Evolutionary conservation across 2,797 vertebrate genomes (phyloP).

Genomic region (Phalloptychus januarius): DNA sequence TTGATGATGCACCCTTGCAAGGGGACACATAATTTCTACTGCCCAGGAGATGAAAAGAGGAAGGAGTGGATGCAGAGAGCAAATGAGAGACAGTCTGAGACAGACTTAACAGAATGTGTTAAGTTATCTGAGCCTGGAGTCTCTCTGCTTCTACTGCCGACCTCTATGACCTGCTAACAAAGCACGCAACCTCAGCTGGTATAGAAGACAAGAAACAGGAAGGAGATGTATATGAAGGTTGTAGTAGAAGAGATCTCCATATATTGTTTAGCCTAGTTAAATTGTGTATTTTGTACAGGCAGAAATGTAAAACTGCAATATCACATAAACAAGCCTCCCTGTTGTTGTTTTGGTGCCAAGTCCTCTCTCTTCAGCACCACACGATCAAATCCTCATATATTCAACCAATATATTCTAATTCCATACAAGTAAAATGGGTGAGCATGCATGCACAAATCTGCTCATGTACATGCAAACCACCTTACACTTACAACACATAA

Average conservation of each 20-base stretch:
- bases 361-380: slow-evolving; percentile 51
- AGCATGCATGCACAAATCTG: slow-evolving; percentile 43
- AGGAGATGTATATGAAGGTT: slow-evolving; percentile 43
- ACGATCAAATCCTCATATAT: slow-evolving; percentile 60
- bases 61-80: slow-evolving; percentile 61
- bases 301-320: slow-evolving; percentile 19
- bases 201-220: slow-evolving; percentile 39
- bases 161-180: slow-evolving; percentile 66
- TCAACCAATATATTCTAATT: slow-evolving; percentile 69
- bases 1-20: slow-evolving; percentile 70
- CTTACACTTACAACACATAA: slow-evolving; percentile 18
- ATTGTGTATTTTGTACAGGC: slow-evolving; percentile 22
- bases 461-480: slow-evolving; percentile 21
- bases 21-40: slow-evolving; percentile 81
- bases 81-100: slow-evolving; percentile 31
- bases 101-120: slow-evolving; percentile 58
- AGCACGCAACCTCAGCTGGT: slow-evolving; percentile 25
- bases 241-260: slow-evolving; percentile 60
- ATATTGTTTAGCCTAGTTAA: slow-evolving; percentile 60
- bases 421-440: slow-evolving; percentile 48
- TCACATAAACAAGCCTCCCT: slow-evolving; percentile 48
- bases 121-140: slow-evolving; percentile 36
- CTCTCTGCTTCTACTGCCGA: slow-evolving; percentile 20
- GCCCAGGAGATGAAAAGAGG: slow-evolving; percentile 68
- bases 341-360: slow-evolving; percentile 12